Conservation (phyloP, 2,797 vertebrate species). For the Peromyscus eremicus region DNA sequence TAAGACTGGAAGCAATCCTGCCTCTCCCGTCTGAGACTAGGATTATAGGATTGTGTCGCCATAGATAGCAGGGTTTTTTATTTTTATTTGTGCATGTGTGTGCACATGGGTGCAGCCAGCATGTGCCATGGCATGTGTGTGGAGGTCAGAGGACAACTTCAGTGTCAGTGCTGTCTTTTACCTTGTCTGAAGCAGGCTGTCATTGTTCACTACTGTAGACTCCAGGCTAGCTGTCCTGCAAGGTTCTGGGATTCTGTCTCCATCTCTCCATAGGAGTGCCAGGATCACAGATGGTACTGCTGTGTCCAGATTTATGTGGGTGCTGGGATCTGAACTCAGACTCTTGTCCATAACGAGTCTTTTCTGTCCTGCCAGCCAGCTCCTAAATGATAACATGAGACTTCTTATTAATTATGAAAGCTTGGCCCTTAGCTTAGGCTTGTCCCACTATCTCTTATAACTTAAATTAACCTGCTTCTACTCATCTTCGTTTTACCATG, state of each 20-base stretch:
- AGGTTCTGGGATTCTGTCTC: background rate
- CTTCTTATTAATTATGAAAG: background rate
- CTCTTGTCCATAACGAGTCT: background rate
- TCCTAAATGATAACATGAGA: background rate
- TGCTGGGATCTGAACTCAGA: background rate
- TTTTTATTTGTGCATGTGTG: background rate
- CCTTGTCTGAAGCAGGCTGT: background rate
- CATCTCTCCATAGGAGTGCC: background rate
- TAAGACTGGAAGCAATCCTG: background rate
- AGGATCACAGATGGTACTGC: background rate
- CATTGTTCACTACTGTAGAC: background rate
- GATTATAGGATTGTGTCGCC: background rate
- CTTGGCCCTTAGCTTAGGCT: background rate
- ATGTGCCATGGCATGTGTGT: background rate
- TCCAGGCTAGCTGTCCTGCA: background rate
- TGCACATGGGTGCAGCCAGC: background rate
- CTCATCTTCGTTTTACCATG: background rate
- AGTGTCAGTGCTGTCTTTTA: background rate
- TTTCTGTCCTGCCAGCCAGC: background rate
- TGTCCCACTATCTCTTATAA: background rate
- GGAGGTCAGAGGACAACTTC: background rate
- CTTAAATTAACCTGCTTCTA: background rate
- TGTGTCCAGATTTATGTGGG: background rate
- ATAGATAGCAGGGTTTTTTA: background rate
- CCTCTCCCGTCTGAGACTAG: background rate